Evolutionary conservation across 2,888 invertebrate species (phyloP), one percentile per base, ranked within the genome.

Genomic region (Drosophila cognata): DNA sequence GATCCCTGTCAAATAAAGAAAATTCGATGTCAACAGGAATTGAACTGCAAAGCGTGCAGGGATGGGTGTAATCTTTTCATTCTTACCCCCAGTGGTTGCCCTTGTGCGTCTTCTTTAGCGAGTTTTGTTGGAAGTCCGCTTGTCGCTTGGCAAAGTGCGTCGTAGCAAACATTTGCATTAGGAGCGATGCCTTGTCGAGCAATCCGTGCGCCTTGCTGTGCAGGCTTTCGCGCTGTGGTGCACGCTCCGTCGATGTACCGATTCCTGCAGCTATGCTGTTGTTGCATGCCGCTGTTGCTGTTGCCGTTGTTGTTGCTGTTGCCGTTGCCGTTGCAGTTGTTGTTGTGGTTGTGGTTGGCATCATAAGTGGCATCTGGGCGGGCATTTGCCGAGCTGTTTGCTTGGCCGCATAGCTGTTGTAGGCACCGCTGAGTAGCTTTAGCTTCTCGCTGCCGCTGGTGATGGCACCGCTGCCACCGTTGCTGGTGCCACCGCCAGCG

Each of bases 81-180:
- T 16, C 91, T 88, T 74, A 92, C 92, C 98, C 99, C 97, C 98
- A 99, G 93, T 99, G 99, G 91, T 98, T 97, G 36, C 97, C 95
- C 91, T 96, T 96, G 74, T 95, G 95, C 31, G 97, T 97, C 82
- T 96, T 96, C 92, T 98, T 98, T 57, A 97, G 94, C 65, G 96
- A 95, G 92, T 97, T 98, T 87, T 95, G 96, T 85, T 96, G 96
- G 89, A 96, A 96, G 51, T 85, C 89, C 67, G 94, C 94, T 48
- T 88, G 88, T 4, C 94, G 93, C 18, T 97, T 97, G n/a, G 98
- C 98, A 91, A 99, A 96, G 91, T 99, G 98, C 46, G 98, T 96
- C 51, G 97, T 96, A 31, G 98, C 96, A 92, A 98, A 98, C 94
- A 99, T 97, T 93, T 99, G 98, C 91, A 99, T 94, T 35, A 99